Evolutionary conservation across 2,888 invertebrate species (phyloP), one percentile per base, ranked within the genome.

Genomic region (Nebria brevicollis): DNA sequence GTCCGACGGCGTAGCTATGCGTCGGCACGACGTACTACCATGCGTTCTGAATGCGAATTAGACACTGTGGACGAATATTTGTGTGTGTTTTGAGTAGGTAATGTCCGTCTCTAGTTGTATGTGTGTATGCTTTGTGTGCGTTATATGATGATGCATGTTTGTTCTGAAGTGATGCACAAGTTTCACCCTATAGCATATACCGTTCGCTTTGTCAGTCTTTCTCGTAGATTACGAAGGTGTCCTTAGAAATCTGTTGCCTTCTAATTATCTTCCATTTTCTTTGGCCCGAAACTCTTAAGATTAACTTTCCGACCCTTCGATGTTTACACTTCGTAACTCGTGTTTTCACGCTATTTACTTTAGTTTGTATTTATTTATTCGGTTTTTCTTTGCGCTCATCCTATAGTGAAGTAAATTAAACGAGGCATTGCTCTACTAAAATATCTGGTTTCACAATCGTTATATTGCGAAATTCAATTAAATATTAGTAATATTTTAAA

Each of bases 1-100:
- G 70, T 25, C 70, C 84, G 85, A 82, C 83, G 83, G 86, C 88
- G 34, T 34, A 34, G 34, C 34, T 34, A 34, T 5, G 34, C 54
- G 54, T 54, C 54, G 54, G 54, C 13, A 54, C 4, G 54, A 7
- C 34, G 34, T 34, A 34, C 34, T 4, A 54, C 54, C 54, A 54
- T 54, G 86, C 85, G 88, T 86, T 85, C 86, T 84, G 89, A 88
- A 88, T 89, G 85, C 84, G 85, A 88, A 88, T 88, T 86, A 87
- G 70, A 26, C 54, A 66, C 68, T 15, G 20, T 70, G 26, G 70
- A 8, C 13, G 54, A 13, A 41, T 54, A 13, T 54, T 11, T 13
- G 2, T 54, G 13, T 54, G 7, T 34, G 13, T 54, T 54, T 54
- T 54, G 13, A 11, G 54, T 54, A 11, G 54, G 54, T 13, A 54